Evolutionary conservation across 1,140 invertebrate genomes (phyloP), one percentile per base, ranked within the genome.

Genomic region (Plodia interpunctella): DNA sequence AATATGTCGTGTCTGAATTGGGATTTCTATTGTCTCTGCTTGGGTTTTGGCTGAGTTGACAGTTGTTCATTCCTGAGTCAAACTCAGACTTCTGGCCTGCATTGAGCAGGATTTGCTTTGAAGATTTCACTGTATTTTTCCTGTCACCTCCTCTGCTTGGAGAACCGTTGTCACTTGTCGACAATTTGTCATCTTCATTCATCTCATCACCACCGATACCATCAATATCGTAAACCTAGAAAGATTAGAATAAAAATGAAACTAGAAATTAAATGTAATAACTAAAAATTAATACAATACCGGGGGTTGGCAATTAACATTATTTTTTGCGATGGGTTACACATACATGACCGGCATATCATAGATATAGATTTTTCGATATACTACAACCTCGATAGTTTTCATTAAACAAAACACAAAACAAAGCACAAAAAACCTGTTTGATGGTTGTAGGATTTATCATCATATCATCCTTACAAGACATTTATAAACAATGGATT

Each of bases 51-150:
- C 77, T 88, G 0, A 87, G 49, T 63, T 87, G 86, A 50, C 71
- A 84, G 57, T 88, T 88, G 62, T 88, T 88, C 86, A 88, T 88
- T 5, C 86, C 86, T 11, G 84, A 87, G 58, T 87, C 86, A 62
- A 88, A 88, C 57, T 88, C 86, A 5, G 86, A 88, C 55, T 88
- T 88, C 55, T 88, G 86, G 17, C 86, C 83, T 0, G 86, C 86
- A 58, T 88, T 88, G 55, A 87, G 67, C 15, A 88, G 72, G 61
- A 88, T 87, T 63, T 87, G 86, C 56, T 88, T 88, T 4, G 83
- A 87, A 28, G 86, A 87, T 68, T 88, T 88, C 0, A 87, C 67
- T 15, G 68, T 51, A 59, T 67, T 74, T 49, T 76, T 83, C 61
- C 85, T 87, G 10, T 86, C 79, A 53, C 59, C 62, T 19, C 56